These are phyloP conservation scores for Carlito syrichta DNA, from an alignment of 2,113 vertebrate genomes.

Conservation along the genomic window DNA sequence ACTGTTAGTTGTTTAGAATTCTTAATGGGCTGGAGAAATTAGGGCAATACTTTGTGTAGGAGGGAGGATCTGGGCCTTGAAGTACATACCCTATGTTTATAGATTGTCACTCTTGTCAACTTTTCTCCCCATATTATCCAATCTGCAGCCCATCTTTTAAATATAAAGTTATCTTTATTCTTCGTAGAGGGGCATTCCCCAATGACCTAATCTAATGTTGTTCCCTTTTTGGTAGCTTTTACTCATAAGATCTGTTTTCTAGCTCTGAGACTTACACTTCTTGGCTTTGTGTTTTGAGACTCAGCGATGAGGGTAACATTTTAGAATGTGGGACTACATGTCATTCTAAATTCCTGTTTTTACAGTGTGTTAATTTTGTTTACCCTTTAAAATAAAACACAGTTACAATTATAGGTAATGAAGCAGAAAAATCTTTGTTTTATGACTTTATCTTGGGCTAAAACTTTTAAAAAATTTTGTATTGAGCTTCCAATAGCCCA, in stretches of 20 bases:
- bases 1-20: neutral
- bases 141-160: neutral
- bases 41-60: neutral
- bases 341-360: neutral
- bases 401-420: neutral
- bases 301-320: neutral
- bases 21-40: neutral
- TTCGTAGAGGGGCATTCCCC: neutral
- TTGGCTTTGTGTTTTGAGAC: neutral
- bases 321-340: neutral
- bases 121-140: neutral
- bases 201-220: neutral
- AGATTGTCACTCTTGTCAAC: neutral
- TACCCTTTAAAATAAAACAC: neutral
- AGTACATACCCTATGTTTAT: neutral
- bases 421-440: slow-evolving; percentile 44
- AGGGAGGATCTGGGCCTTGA: neutral
- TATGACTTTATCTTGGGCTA: slow-evolving; percentile 33
- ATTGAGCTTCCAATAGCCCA: neutral
- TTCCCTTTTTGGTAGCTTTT: neutral
- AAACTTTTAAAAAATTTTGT: slow-evolving; percentile 13
- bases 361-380: neutral
- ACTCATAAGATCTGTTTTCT: neutral
- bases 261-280: neutral
- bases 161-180: neutral